Conservation (phyloP, 2,888 invertebrate genomes). For the Habrosyne pyritoides region DNA sequence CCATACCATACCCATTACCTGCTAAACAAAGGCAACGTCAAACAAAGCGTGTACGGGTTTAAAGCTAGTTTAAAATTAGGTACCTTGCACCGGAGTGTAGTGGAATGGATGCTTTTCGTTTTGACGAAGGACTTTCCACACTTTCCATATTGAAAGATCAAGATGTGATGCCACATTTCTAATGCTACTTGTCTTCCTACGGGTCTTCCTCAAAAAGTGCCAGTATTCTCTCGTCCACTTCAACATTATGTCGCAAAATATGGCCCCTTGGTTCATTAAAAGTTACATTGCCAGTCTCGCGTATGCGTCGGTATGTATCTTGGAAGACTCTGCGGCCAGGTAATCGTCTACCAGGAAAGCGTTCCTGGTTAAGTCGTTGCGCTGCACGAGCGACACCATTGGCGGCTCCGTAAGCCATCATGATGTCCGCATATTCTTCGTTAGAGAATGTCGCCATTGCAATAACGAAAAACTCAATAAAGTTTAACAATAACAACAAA, state of each 20-base stretch:
- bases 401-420: slow-evolving; percentile 17
- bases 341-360: slow-evolving; percentile 17
- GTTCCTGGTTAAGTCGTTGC: slow-evolving; percentile 15
- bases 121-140: slow-evolving; percentile 17
- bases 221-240: slow-evolving; percentile 10
- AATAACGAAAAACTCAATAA: no score
- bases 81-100: slow-evolving; percentile 21
- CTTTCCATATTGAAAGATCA: slow-evolving; percentile 12
- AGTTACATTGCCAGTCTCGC: slow-evolving; percentile 16
- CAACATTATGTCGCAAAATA: slow-evolving; percentile 2
- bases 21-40: no score
- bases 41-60: no score
- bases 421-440: slow-evolving; percentile 21
- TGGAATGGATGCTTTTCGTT: slow-evolving; percentile 17
- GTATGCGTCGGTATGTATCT: slow-evolving; percentile 18
- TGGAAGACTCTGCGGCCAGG: slow-evolving; percentile 17
- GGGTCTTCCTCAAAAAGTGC: no score
- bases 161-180: slow-evolving; percentile 11
- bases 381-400: slow-evolving; percentile 14
- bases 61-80: no score
- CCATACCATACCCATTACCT: no score
- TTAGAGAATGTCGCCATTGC: slow-evolving; percentile 16
- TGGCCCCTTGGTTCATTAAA: slow-evolving; percentile 7
- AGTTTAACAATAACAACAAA: no score
- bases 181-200: slow-evolving; percentile 13